Percentiles rank a stretch among this genome's conserved stretches.
Conservation (phyloP, 2,113 vertebrate genomes). For the Brienomyrus longianalis region DNA sequence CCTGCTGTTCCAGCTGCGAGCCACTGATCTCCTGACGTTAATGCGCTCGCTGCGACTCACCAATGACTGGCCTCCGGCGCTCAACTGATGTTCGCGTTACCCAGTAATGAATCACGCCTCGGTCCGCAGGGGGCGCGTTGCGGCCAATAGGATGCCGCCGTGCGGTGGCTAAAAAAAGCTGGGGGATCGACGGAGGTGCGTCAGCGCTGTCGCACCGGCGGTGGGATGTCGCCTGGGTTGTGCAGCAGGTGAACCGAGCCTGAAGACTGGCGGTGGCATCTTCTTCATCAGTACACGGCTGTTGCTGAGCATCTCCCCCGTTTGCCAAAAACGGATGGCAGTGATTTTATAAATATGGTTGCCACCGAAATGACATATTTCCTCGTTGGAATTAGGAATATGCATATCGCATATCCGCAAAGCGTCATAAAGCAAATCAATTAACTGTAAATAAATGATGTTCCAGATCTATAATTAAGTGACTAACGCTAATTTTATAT, state of each 20-base stretch:
- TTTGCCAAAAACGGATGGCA: neutral
- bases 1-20: slow-evolving; percentile 40
- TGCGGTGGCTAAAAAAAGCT: slow-evolving; percentile 26
- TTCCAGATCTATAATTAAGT: neutral
- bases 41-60: slow-evolving; percentile 36
- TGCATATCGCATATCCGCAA: neutral
- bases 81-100: slow-evolving; percentile 33
- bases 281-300: neutral
- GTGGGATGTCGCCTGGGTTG: slow-evolving; percentile 18
- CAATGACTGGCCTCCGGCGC: slow-evolving; percentile 33
- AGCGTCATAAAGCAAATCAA: neutral
- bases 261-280: neutral
- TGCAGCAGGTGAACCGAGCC: slow-evolving; percentile 1
- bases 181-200: slow-evolving; percentile 26
- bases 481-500: neutral
- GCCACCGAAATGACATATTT: neutral
- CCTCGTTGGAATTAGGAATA: neutral
- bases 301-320: neutral
- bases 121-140: slow-evolving; percentile 29
- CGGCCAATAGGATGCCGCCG: slow-evolving; percentile 28
- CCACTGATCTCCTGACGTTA: slow-evolving; percentile 37
- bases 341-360: neutral
- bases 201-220: slow-evolving; percentile 32
- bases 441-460: neutral
- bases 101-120: slow-evolving; percentile 37